Evolutionary conservation across 2,113 vertebrate genomes (phyloP), one percentile per base, ranked within the genome.

Genomic region (Bos javanicus): DNA sequence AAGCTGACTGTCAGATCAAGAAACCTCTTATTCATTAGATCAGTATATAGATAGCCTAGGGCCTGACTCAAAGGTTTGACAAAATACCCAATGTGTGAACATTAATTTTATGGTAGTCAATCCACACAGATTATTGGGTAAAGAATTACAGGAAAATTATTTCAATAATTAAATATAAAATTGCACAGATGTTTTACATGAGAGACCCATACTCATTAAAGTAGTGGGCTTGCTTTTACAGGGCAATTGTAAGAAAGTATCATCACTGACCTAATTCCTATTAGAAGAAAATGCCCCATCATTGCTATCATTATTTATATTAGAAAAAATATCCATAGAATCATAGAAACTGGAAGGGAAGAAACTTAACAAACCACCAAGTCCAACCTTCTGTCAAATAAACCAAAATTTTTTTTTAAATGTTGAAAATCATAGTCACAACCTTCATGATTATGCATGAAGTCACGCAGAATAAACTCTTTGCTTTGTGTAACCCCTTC

Each of bases 91-190:
- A 43, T 16, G n/a, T 23, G 16, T 92, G 54, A 96, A 96, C 85
- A 50, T 83, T 95, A 90, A 95, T 92, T 96, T 97, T 94, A 84
- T 94, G 86, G 91, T 4, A 84, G 9, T 84, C 56, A 95, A 91
- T 83, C 48, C 28, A 60, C 39, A 17, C 86, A 48, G 71, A 17
- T 0, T 82, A 89, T 87, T 59, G 16, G 46, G 60, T 23, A 92
- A 97, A 26, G 26, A 76, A 96, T 91, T 84, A 81, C 26, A 39
- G 5, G n/a, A 13, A 95, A 91, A 83, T 92, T 26, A 96, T 89
- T 76, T 60, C 62, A 93, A 17, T 95, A 81, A 5, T 28, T 97
- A 94, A 96, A 96, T 90, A 94, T 67, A 95, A 85, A 71, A 28
- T 36, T 87, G 57, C 52, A 21, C 33, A 86, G 52, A 43, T 86